A percentile compares a stretch with the other conserved stretches of the same genome.
Conservation (phyloP, 35 echinoderm and acorn worm genomes). For the Lytechinus pictus region DNA sequence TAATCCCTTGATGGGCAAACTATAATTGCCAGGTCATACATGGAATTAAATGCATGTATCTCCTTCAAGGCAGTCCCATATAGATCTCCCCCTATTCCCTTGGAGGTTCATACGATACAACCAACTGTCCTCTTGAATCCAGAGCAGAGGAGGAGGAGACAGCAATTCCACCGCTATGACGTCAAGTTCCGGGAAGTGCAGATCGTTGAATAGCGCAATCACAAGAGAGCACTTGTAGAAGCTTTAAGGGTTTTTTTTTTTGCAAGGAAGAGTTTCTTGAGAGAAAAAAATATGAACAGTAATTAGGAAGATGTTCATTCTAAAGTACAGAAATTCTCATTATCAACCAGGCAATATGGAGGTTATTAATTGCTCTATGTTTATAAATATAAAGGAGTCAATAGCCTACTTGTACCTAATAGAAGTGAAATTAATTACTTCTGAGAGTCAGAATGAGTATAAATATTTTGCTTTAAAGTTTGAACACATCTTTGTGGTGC, state of each 20-base stretch:
- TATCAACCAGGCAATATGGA: no score
- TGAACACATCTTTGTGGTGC: neutral
- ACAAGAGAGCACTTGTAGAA: neutral
- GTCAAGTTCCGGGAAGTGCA: neutral
- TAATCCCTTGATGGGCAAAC: neutral
- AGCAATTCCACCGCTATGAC: neutral
- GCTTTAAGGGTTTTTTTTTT: neutral
- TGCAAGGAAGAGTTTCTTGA: neutral
- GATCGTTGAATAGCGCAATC: neutral
- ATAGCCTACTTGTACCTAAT: neutral
- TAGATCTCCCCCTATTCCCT: neutral
- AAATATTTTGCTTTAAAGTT: neutral
- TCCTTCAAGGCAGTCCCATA: neutral
- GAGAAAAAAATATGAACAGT: neutral
- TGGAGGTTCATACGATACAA: neutral
- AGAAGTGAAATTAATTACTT: neutral
- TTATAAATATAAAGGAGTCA: neutral
- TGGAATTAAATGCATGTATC: slow-evolving; percentile 4
- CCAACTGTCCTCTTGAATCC: neutral
- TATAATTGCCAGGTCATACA: neutral
- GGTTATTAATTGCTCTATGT: neutral
- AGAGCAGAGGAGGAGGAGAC: neutral
- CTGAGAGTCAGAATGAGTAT: neutral
- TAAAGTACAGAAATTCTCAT: neutral
- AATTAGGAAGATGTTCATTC: neutral